These are phyloP conservation scores for Progne subis DNA, from an alignment of 2,113 vertebrate species.

Conservation along the genomic window DNA sequence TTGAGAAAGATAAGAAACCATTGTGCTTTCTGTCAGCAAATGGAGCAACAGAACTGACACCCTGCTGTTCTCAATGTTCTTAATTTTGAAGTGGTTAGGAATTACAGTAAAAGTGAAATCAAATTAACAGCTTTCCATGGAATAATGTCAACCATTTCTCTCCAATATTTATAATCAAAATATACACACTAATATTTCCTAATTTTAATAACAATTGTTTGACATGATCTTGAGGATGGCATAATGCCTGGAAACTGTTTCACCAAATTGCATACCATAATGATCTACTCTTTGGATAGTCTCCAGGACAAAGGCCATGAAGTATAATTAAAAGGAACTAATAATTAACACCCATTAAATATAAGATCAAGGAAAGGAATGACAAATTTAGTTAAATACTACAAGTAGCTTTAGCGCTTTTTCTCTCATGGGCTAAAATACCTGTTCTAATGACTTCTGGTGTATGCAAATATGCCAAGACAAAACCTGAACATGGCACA, in stretches of 20 bases:
- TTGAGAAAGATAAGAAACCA: slow-evolving; percentile 60
- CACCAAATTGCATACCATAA: slow-evolving; percentile 75
- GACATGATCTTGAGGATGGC: slow-evolving; percentile 70
- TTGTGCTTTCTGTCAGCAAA: slow-evolving; percentile 41
- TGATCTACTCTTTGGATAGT: slow-evolving; percentile 77
- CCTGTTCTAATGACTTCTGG: not conserved
- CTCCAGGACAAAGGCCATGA: slow-evolving; percentile 78
- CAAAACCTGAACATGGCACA: not conserved
- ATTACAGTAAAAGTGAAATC: slow-evolving; percentile 29
- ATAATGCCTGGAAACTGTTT: slow-evolving; percentile 77
- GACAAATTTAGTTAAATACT: slow-evolving; percentile 67
- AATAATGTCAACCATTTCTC: slow-evolving; percentile 40
- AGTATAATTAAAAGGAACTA: slow-evolving; percentile 82
- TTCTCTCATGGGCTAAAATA: slow-evolving; percentile 37
- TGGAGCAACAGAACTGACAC: not conserved
- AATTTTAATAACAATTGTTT: slow-evolving; percentile 76
- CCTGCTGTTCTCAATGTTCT: not conserved
- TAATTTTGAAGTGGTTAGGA: slow-evolving; percentile 25
- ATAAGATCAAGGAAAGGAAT: slow-evolving; percentile 62
- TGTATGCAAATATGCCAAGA: slow-evolving; percentile 22
- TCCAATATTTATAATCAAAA: slow-evolving; percentile 66
- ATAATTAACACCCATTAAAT: slow-evolving; percentile 80
- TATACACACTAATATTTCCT: slow-evolving; percentile 73
- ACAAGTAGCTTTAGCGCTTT: slow-evolving; percentile 13
- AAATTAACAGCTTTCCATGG: slow-evolving; percentile 42